These are phyloP conservation scores for Ferrisia virgata DNA, from an alignment of 2,888 invertebrate species.

Conservation along the genomic window DNA sequence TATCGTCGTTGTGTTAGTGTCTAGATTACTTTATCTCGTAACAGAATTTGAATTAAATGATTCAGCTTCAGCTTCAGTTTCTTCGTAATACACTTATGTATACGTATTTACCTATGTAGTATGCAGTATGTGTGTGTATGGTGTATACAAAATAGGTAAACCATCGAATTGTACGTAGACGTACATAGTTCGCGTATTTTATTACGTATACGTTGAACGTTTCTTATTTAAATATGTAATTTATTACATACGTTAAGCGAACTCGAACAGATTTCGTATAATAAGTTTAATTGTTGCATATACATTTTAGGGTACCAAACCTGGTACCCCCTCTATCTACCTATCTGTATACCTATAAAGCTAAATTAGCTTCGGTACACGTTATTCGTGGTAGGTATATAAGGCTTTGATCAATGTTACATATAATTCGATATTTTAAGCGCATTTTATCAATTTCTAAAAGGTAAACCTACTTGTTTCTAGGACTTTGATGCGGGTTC, in stretches of 20 bases:
- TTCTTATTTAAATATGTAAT: not conserved
- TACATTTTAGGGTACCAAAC: not conserved
- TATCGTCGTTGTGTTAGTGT: not conserved
- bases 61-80: too few species aligned
- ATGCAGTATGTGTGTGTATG: too few species aligned
- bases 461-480: not conserved
- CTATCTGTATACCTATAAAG: too few species aligned
- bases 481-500: constrained; percentile 16
- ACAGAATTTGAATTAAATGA: not conserved
- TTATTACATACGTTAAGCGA: not conserved
- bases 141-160: too few species aligned
- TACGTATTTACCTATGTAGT: too few species aligned
- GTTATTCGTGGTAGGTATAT: not conserved
- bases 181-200: too few species aligned
- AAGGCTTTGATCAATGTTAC: not conserved
- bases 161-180: too few species aligned
- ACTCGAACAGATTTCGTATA: not conserved
- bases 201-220: not conserved
- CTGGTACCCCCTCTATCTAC: too few species aligned
- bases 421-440: not conserved
- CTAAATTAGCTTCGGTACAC: not conserved
- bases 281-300: not conserved
- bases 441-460: not conserved
- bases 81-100: too few species aligned
- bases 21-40: not conserved